Evolutionary conservation across 2,888 invertebrate genomes (phyloP).

Genomic region (Cyaniris semiargus): DNA sequence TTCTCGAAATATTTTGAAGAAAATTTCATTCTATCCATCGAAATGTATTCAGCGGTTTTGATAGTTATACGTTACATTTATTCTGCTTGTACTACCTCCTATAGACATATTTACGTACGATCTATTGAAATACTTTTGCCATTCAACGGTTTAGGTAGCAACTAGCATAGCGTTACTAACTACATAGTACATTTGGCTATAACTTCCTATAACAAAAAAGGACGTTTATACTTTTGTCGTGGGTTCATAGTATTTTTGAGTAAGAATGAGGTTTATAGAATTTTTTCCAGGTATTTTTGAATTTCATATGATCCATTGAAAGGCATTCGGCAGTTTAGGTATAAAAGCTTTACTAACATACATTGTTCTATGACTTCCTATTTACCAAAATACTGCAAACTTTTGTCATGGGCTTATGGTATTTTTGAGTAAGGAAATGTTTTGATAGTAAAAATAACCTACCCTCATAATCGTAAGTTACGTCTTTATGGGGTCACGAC

Average conservation of each 20-base stretch:
- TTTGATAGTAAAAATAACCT: conserved; percentile 17
- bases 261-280: neutral
- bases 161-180: neutral
- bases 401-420: neutral
- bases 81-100: neutral
- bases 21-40: neutral
- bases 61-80: neutral
- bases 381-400: neutral
- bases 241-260: neutral
- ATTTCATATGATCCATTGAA: neutral
- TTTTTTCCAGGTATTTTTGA: neutral
- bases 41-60: neutral
- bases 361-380: neutral
- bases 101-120: neutral
- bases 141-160: neutral
- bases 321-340: too few relatives aligned
- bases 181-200: neutral
- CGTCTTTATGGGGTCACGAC: conserved; percentile 8
- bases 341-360: neutral
- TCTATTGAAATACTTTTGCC: neutral
- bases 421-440: neutral
- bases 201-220: too few relatives aligned
- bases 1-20: neutral
- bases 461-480: conserved; percentile 3
- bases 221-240: neutral